Conservation (phyloP, 2,113 vertebrate species). For the Leucoraja erinaceus region DNA sequence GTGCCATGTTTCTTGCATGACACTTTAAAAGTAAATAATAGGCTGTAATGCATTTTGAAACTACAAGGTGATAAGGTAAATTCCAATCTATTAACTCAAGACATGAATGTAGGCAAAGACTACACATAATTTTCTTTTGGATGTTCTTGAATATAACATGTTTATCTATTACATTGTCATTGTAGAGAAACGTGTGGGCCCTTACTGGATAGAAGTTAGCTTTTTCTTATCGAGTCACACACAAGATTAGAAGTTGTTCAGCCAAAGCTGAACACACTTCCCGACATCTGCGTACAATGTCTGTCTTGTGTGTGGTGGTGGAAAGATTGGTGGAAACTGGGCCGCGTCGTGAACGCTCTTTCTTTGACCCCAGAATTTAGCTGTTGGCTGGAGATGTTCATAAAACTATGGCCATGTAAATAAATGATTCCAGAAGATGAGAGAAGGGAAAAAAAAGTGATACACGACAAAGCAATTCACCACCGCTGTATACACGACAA, state of each 20-base stretch:
- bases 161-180: too few relatives aligned
- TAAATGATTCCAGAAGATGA: background rate
- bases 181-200: too few relatives aligned
- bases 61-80: background rate
- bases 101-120: background rate
- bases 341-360: too few relatives aligned
- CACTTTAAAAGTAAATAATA: background rate
- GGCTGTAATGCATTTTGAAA: background rate
- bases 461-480: too few relatives aligned
- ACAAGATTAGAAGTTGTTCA: too few relatives aligned
- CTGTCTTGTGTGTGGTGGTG: too few relatives aligned
- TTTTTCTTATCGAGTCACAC: too few relatives aligned
- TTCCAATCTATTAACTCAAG: background rate
- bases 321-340: too few relatives aligned
- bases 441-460: conserved; percentile 40
- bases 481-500: too few relatives aligned
- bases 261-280: too few relatives aligned
- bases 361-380: background rate
- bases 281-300: too few relatives aligned
- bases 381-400: background rate
- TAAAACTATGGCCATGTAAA: background rate
- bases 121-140: conserved; percentile 39
- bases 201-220: background rate
- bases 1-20: too few relatives aligned
- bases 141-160: background rate